Evolutionary conservation across 92 coral and sea anemone genomes (phyloP).

Genomic region (Parazoanthus atlanticus): DNA sequence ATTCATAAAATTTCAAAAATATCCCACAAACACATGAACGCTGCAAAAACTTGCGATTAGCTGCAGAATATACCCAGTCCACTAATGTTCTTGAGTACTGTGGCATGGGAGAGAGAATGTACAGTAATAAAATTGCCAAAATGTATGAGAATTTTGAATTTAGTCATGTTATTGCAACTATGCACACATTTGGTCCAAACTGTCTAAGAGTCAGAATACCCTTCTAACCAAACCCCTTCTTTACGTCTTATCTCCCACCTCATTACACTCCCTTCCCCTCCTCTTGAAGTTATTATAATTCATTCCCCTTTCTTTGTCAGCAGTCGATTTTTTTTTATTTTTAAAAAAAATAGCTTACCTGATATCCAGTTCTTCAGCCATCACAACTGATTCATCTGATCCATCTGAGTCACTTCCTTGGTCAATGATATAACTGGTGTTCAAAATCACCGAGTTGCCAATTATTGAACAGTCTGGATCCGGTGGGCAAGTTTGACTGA

Average conservation of each 20-base stretch:
- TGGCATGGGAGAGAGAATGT: constrained; percentile 10
- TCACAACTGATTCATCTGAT: constrained; percentile 13
- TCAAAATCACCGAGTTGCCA: constrained; percentile 9
- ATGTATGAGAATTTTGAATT: not conserved
- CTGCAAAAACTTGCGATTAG: constrained; percentile 1
- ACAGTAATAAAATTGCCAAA: constrained; percentile 1
- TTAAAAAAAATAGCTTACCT: not conserved
- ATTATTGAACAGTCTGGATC: constrained; percentile 9
- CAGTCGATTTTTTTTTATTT: not conserved
- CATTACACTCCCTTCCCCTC: constrained; percentile 3
- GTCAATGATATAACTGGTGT: constrained; percentile 10
- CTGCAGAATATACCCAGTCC: constrained; percentile 12
- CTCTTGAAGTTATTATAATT: not conserved
- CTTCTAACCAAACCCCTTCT: constrained; percentile 14
- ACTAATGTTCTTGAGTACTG: not conserved
- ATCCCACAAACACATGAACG: constrained; percentile 2
- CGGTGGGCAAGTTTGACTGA: constrained; percentile 13
- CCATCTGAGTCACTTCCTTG: constrained; percentile 9
- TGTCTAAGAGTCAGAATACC: constrained; percentile 1
- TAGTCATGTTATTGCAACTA: not conserved
- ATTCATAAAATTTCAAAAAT: not conserved
- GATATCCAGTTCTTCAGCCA: constrained; percentile 13
- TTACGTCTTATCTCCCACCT: not conserved
- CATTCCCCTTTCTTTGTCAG: constrained; percentile 8
- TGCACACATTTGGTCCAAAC: constrained; percentile 1